A percentile compares a stretch with the other conserved stretches of the same genome.
These are phyloP conservation scores for Samia ricini DNA, from an alignment of 1,140 invertebrate species.

Conservation along the genomic window DNA sequence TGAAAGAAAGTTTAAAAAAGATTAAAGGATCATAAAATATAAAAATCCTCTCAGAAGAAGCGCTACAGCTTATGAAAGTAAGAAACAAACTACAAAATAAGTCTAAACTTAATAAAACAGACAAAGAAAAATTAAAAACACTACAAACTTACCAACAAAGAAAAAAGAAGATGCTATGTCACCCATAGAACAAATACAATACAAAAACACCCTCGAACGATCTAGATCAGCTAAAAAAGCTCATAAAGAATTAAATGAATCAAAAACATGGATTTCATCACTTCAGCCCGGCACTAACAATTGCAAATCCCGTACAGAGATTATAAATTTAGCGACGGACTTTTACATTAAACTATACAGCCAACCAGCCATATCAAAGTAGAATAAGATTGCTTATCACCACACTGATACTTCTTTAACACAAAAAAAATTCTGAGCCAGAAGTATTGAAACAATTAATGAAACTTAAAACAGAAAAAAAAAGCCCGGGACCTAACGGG, in stretches of 20 bases:
- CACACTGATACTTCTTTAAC: neutral
- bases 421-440: neutral
- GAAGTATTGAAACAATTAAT: neutral
- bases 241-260: neutral
- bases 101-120: slow-evolving; percentile 22
- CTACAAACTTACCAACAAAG: slow-evolving; percentile 36
- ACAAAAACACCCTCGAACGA: slow-evolving; percentile 21
- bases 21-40: slow-evolving; percentile 21
- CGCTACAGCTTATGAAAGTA: slow-evolving; percentile 33
- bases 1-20: slow-evolving; percentile 28
- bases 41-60: slow-evolving; percentile 27
- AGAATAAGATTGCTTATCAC: neutral
- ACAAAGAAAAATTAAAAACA: slow-evolving; percentile 29
- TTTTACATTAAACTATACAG: slow-evolving; percentile 16
- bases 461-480: too few species aligned
- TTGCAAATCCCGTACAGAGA: slow-evolving; percentile 15
- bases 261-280: neutral
- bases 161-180: slow-evolving; percentile 32
- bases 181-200: slow-evolving; percentile 23
- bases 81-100: slow-evolving; percentile 35
- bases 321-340: slow-evolving; percentile 31
- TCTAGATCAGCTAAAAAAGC: slow-evolving; percentile 27
- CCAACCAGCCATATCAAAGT: neutral
- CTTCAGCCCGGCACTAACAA: slow-evolving; percentile 19
- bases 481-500: too few species aligned